These are phyloP conservation scores for Cistogaster globosa DNA, from an alignment of 2,888 invertebrate species.

Conservation along the genomic window DNA sequence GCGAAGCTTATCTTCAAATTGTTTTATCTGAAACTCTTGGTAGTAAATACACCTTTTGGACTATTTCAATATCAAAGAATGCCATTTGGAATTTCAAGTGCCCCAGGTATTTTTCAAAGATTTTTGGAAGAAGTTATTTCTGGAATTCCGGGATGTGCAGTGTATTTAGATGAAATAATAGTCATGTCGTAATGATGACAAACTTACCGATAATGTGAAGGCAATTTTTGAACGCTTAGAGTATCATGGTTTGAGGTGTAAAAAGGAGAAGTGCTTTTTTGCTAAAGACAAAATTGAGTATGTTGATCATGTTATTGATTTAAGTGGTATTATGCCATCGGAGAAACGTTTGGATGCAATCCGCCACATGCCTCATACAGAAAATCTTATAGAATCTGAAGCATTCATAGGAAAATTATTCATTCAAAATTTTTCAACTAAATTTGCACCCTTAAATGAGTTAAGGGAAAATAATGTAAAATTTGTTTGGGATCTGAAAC, in stretches of 20 bases:
- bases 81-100: slow-evolving; percentile 58
- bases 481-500: too few species aligned
- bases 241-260: slow-evolving; percentile 36
- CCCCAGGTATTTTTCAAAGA: slow-evolving; percentile 62
- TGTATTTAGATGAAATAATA: slow-evolving; percentile 61
- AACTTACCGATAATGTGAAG: too few species aligned
- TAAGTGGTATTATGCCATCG: not conserved
- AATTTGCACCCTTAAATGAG: too few species aligned
- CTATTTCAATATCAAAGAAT: slow-evolving; percentile 34
- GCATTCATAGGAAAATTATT: slow-evolving; percentile 28
- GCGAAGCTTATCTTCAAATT: slow-evolving; percentile 67
- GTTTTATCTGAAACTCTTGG: slow-evolving; percentile 58
- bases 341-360: slow-evolving; percentile 1
- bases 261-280: slow-evolving; percentile 51
- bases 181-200: slow-evolving; percentile 6
- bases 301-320: slow-evolving; percentile 24
- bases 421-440: too few species aligned
- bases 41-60: slow-evolving; percentile 68
- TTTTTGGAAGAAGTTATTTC: slow-evolving; percentile 57
- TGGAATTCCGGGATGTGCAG: not conserved
- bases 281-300: slow-evolving; percentile 58
- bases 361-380: not conserved
- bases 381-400: not conserved
- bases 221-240: too few species aligned
- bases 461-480: too few species aligned